Percentiles rank a stretch among this genome's conserved stretches.
Evolutionary conservation across 2,888 invertebrate genomes (phyloP).

Genomic region (Sialis lutaria): DNA sequence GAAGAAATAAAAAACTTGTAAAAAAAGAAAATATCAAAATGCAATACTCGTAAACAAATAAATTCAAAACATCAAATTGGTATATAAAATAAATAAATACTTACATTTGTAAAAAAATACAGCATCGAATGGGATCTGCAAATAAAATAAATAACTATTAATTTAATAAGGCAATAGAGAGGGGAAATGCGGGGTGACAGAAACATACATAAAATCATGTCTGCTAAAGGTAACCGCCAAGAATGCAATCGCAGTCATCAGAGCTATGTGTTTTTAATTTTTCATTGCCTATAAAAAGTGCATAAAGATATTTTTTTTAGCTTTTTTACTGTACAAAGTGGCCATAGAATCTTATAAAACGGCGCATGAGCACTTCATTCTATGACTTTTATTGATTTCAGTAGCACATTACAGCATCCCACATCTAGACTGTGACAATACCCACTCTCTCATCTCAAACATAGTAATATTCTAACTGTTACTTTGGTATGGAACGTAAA

Average conservation of each 20-base stretch:
- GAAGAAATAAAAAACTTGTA: too few species aligned
- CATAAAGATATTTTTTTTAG: slow-evolving; percentile 5
- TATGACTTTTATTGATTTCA: slow-evolving; percentile 48
- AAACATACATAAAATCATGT: slow-evolving; percentile 1
- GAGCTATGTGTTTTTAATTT: slow-evolving; percentile 6
- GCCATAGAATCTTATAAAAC: slow-evolving; percentile 1
- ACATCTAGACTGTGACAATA: slow-evolving; percentile 18
- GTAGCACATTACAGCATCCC: slow-evolving; percentile 26
- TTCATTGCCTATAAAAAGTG: slow-evolving; percentile 7
- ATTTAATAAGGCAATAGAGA: too few species aligned
- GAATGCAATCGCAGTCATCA: slow-evolving; percentile 1
- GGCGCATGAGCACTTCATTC: slow-evolving; percentile 23
- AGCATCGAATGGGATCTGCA: too few species aligned
- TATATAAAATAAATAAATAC: too few species aligned
- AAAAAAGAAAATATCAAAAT: too few species aligned
- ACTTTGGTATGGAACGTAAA: slow-evolving; percentile 12
- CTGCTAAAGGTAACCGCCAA: slow-evolving; percentile 2
- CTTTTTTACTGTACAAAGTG: slow-evolving; percentile 2
- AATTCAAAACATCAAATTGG: too few species aligned
- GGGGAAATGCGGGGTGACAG: too few species aligned
- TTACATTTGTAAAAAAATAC: too few species aligned
- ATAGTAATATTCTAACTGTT: slow-evolving; percentile 16
- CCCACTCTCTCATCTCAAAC: background rate
- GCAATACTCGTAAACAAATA: too few species aligned
- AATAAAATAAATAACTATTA: too few species aligned